phyloP scores from a whole-genome alignment of 2,113 vertebrate genomes.

The Callithrix jacchus region DNA sequence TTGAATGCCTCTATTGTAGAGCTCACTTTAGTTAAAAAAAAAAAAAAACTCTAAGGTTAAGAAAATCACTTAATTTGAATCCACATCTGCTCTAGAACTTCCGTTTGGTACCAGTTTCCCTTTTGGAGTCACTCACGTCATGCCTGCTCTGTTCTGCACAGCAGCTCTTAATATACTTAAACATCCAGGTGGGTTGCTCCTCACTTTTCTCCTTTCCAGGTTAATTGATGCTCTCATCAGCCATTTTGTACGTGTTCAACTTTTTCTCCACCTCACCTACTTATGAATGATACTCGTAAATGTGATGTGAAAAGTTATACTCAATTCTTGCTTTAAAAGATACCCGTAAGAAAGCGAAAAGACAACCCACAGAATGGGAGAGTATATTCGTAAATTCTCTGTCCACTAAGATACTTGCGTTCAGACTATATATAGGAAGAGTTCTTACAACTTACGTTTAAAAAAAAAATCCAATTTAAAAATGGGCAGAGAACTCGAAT shows the following conservation, averaged over 20 bases:
- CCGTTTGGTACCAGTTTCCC: neutral
- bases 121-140: neutral
- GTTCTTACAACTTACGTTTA: neutral
- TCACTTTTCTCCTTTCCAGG: neutral
- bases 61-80: neutral
- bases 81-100: neutral
- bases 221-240: neutral
- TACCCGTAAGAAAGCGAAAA: neutral
- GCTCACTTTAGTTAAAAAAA: neutral
- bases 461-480: conserved; percentile 42
- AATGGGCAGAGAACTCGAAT: neutral
- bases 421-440: neutral
- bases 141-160: neutral
- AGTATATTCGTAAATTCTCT: neutral
- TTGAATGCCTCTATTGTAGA: neutral
- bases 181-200: neutral
- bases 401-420: neutral
- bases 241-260: neutral
- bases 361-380: neutral
- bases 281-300: neutral
- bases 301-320: neutral
- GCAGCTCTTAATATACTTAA: neutral
- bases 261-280: neutral
- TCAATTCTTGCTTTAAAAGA: neutral
- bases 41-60: neutral